Percentiles rank a stretch among this genome's conserved stretches.
phyloP scores from a whole-genome alignment of 2,113 vertebrate species.

The Nibea coibor region DNA sequence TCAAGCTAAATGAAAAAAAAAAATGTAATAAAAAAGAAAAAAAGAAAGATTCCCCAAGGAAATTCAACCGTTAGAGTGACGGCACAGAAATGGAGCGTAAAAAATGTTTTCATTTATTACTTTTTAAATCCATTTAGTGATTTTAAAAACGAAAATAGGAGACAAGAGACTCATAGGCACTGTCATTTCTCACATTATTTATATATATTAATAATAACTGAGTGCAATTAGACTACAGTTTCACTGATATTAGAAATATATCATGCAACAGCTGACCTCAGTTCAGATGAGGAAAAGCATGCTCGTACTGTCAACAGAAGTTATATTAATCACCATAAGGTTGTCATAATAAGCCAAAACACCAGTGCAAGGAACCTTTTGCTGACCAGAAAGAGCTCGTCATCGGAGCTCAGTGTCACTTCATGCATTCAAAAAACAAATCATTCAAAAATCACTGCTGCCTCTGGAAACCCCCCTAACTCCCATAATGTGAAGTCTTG shows the following conservation, averaged over 20 bases:
- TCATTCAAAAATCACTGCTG: background rate
- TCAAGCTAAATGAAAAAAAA: background rate
- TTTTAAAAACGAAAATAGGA: background rate
- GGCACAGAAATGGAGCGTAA: background rate
- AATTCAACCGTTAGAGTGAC: slow-evolving; percentile 18
- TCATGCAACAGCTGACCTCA: background rate
- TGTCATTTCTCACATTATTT: background rate
- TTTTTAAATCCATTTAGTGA: background rate
- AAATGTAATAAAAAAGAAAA: background rate
- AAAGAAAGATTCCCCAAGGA: background rate
- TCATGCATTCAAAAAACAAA: background rate
- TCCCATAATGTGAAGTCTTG: slow-evolving; percentile 36
- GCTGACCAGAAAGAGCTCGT: slow-evolving; percentile 2
- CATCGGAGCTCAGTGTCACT: slow-evolving; percentile 18
- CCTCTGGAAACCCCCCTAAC: background rate
- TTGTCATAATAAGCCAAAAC: slow-evolving; percentile 38
- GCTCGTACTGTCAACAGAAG: slow-evolving; percentile 28
- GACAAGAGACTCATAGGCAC: too few species aligned
- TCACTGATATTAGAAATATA: background rate
- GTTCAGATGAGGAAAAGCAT: slow-evolving; percentile 23
- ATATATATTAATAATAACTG: background rate
- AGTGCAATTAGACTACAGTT: background rate
- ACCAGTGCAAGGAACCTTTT: background rate
- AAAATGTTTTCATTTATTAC: background rate
- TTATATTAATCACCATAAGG: slow-evolving; percentile 37